phyloP scores from a whole-genome alignment of 2,113 vertebrate species.

The Raja brachyura region DNA sequence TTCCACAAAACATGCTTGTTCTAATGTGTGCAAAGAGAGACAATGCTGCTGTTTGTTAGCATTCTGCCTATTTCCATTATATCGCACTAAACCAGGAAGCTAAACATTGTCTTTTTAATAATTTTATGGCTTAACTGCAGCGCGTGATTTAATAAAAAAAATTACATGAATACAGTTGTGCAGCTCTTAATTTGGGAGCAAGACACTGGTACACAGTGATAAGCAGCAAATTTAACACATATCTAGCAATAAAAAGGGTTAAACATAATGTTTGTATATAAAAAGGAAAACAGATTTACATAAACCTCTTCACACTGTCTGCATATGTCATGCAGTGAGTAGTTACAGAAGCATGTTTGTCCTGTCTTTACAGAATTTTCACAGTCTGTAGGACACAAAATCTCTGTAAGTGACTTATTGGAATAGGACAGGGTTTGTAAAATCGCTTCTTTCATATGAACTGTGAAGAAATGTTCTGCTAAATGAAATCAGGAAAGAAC shows the following conservation, averaged over 20 bases:
- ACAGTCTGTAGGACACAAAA: constrained; percentile 73
- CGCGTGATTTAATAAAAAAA: not conserved
- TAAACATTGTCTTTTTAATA: constrained; percentile 31
- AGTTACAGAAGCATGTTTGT: constrained; percentile 75
- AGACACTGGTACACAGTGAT: constrained; percentile 36
- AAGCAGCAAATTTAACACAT: constrained; percentile 40
- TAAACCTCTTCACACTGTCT: constrained; percentile 74
- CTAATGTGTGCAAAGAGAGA: constrained; percentile 30
- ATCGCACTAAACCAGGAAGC: constrained; percentile 37
- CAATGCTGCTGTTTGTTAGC: constrained; percentile 37
- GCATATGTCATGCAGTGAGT: constrained; percentile 76
- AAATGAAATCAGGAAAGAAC: constrained; percentile 83
- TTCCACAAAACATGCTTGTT: constrained; percentile 37
- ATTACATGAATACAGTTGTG: constrained; percentile 36
- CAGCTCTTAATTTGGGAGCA: constrained; percentile 37
- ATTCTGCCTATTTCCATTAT: constrained; percentile 37
- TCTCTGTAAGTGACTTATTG: constrained; percentile 80
- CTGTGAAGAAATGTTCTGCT: constrained; percentile 88
- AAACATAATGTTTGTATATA: constrained; percentile 70
- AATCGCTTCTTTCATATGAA: constrained; percentile 72
- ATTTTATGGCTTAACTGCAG: constrained; percentile 36
- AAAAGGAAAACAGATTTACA: constrained; percentile 80
- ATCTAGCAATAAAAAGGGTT: constrained; percentile 48
- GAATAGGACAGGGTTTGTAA: constrained; percentile 75
- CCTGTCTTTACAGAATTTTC: constrained; percentile 73